Percentiles rank a stretch among this genome's conserved stretches.
Conservation (phyloP, 2,113 vertebrate species). For the Labeo catla region DNA sequence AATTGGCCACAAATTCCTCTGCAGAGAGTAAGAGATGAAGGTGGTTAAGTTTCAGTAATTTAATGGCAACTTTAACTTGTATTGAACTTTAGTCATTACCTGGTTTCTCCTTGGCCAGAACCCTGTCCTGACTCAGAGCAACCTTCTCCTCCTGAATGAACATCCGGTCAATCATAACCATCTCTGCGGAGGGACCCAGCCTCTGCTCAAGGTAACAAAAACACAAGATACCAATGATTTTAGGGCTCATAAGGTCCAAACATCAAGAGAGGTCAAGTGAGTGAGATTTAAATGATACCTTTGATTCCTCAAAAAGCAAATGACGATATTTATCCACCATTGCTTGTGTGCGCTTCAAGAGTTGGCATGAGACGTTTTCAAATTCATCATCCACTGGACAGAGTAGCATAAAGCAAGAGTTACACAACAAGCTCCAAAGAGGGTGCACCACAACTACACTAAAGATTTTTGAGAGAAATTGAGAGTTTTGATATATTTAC, state of each 20-base stretch:
- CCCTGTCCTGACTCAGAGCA: slow-evolving; percentile 83
- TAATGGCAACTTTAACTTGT: background rate
- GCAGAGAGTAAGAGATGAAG: slow-evolving; percentile 49
- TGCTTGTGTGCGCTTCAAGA: slow-evolving; percentile 89
- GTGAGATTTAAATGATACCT: slow-evolving; percentile 73
- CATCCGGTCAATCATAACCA: slow-evolving; percentile 98
- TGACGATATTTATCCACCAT: slow-evolving; percentile 95
- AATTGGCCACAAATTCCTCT: slow-evolving; percentile 90
- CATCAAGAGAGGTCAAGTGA: slow-evolving; percentile 16
- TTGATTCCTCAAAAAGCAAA: slow-evolving; percentile 89
- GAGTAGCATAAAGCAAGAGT: background rate
- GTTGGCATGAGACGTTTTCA: slow-evolving; percentile 86
- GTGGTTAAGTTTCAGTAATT: background rate
- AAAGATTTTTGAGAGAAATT: too few species aligned
- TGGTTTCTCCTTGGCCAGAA: slow-evolving; percentile 91
- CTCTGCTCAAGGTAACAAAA: slow-evolving; percentile 74
- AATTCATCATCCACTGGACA: slow-evolving; percentile 90
- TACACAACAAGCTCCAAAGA: background rate
- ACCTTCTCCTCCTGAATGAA: slow-evolving; percentile 96
- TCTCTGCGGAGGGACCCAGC: slow-evolving; percentile 92
- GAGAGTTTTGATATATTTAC: too few species aligned
- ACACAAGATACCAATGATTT: background rate
- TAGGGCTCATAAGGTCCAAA: background rate
- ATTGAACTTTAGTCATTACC: slow-evolving; percentile 68
- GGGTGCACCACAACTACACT: background rate